A percentile compares a stretch with the other conserved stretches of the same genome.
phyloP scores from a whole-genome alignment of 2,113 vertebrate genomes.

The Merops nubicus region DNA sequence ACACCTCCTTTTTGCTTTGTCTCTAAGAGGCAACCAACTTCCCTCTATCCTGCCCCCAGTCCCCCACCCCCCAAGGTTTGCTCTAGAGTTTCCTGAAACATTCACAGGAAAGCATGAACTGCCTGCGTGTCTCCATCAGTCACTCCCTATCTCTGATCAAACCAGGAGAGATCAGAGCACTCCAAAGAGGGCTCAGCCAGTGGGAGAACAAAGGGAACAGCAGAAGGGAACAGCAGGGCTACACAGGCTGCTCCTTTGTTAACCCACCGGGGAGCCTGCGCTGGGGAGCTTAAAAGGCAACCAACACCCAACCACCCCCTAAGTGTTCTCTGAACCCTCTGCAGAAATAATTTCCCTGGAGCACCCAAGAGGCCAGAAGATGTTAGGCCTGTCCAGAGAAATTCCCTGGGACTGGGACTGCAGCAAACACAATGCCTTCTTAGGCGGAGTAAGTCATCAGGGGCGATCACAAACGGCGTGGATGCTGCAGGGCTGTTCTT shows the following conservation, averaged over 20 bases:
- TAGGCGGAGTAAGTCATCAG: background rate
- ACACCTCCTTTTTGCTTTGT: background rate
- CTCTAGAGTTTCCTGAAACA: background rate
- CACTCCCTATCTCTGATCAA: background rate
- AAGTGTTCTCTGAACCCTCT: background rate
- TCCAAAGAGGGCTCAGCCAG: background rate
- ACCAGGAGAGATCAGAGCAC: background rate
- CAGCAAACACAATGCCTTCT: background rate
- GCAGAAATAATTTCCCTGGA: background rate
- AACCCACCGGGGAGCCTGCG: background rate
- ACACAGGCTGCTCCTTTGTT: slow-evolving; percentile 38
- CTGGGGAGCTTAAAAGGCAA: background rate
- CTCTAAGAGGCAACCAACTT: background rate
- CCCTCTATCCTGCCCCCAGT: background rate
- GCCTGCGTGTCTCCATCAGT: background rate
- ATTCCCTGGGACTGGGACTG: background rate
- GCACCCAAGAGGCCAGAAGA: background rate
- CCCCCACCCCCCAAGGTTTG: background rate
- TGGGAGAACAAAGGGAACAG: slow-evolving; percentile 42
- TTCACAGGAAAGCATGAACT: background rate
- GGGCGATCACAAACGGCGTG: background rate
- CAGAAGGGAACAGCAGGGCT: slow-evolving; percentile 23
- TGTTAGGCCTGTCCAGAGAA: background rate
- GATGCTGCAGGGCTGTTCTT: background rate
- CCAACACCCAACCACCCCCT: background rate